A percentile compares a stretch with the other conserved stretches of the same genome.
Conservation (phyloP, 2,797 vertebrate genomes). For the Carduelis carduelis region DNA sequence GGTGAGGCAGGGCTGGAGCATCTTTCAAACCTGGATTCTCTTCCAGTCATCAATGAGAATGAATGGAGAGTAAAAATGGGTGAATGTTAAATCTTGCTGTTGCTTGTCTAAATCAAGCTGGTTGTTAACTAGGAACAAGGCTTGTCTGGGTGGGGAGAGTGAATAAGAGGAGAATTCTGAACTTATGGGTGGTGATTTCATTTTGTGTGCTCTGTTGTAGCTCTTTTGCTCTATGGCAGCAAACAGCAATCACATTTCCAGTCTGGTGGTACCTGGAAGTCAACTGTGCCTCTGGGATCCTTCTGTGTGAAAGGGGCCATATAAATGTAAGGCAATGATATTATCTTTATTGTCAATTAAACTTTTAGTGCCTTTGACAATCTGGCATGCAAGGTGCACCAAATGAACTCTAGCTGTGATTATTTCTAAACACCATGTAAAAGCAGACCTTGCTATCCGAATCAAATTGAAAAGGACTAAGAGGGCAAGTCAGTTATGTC, state of each 20-base stretch:
- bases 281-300: constrained; percentile 50
- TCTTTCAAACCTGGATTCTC: not conserved
- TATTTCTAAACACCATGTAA: constrained; percentile 55
- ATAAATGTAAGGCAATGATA: constrained; percentile 37
- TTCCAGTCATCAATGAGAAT: not conserved
- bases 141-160: not conserved
- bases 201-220: not conserved
- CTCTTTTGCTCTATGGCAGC: not conserved
- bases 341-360: constrained; percentile 74
- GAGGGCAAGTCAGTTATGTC: not conserved
- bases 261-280: not conserved
- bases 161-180: not conserved
- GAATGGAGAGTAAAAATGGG: not conserved
- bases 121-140: not conserved
- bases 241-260: not conserved
- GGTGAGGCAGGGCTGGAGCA: not conserved
- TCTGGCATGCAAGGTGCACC: constrained; percentile 53
- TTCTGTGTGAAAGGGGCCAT: not conserved
- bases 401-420: constrained; percentile 57
- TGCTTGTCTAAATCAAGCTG: not conserved
- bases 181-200: not conserved
- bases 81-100: not conserved
- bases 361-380: constrained; percentile 66
- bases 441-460: constrained; percentile 33
- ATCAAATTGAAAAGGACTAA: constrained; percentile 33